Conservation (phyloP, 2,113 vertebrate genomes). For the Synchiropus splendidus region DNA sequence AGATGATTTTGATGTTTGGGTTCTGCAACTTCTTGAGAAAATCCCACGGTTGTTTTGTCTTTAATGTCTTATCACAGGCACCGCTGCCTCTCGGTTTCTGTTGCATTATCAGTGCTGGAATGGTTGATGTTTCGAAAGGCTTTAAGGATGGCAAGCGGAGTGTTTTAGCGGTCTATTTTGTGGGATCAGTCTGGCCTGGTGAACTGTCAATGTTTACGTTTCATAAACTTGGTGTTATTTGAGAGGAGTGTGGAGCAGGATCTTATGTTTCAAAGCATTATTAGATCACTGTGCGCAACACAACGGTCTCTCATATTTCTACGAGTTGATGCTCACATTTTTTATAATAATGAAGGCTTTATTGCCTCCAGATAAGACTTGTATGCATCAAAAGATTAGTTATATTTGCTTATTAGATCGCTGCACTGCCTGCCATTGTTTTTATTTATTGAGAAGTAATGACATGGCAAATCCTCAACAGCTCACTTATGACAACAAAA, state of each 20-base stretch:
- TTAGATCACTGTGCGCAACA: slow-evolving; percentile 15
- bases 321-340: slow-evolving; percentile 23
- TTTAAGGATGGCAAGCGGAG: slow-evolving; percentile 20
- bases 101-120: too few relatives aligned
- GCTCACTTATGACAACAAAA: neutral
- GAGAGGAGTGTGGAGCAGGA: slow-evolving; percentile 41
- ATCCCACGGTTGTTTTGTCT: too few relatives aligned
- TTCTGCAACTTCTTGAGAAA: too few relatives aligned
- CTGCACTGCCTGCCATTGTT: slow-evolving; percentile 28
- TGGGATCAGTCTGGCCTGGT: slow-evolving; percentile 52
- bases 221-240: slow-evolving; percentile 64
- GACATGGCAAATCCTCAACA: slow-evolving; percentile 45
- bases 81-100: too few relatives aligned
- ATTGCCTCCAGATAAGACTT: slow-evolving; percentile 59
- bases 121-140: too few relatives aligned
- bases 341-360: slow-evolving; percentile 52
- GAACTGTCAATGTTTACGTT: slow-evolving; percentile 66
- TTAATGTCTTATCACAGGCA: too few relatives aligned
- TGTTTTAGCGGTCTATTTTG: slow-evolving; percentile 41
- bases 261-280: slow-evolving; percentile 46
- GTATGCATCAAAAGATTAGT: too few relatives aligned
- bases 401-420: too few relatives aligned
- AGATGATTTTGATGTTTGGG: too few relatives aligned
- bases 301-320: slow-evolving; percentile 7
- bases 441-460: slow-evolving; percentile 42